Evolutionary conservation across 2,113 vertebrate genomes (phyloP).

Genomic region (Ciconia stormi): DNA sequence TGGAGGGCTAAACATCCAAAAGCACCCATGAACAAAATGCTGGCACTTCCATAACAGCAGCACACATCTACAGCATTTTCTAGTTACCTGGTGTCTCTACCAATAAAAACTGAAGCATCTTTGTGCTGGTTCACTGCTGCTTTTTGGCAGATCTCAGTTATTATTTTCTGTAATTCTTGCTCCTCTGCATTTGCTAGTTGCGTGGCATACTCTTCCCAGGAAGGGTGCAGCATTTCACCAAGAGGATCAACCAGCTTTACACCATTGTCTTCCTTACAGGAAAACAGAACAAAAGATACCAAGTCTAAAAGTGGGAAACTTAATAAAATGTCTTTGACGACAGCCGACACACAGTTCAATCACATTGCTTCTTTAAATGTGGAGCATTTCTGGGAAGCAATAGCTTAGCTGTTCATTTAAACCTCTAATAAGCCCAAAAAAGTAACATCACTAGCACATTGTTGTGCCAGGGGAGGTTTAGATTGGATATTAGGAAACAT

Average conservation of each 20-base stretch:
- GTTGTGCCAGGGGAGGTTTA: too few relatives aligned
- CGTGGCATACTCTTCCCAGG: conserved; percentile 91
- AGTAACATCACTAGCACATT: neutral
- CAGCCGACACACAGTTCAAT: neutral
- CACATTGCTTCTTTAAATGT: neutral
- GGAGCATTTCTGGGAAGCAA: neutral
- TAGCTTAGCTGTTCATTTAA: neutral
- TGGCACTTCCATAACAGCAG: neutral
- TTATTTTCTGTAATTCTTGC: conserved; percentile 65
- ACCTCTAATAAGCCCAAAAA: neutral
- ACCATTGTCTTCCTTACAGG: conserved; percentile 91
- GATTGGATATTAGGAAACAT: too few relatives aligned
- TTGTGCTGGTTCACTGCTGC: conserved; percentile 81
- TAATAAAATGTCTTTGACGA: neutral
- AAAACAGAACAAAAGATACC: neutral
- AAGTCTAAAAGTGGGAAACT: neutral
- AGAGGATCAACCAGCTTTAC: conserved; percentile 92
- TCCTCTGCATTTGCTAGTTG: conserved; percentile 89
- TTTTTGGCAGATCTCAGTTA: conserved; percentile 81
- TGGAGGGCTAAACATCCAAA: neutral
- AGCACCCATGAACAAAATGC: neutral
- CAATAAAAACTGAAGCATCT: conserved; percentile 82
- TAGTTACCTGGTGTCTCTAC: conserved; percentile 92
- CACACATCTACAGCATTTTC: neutral
- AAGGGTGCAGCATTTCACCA: conserved; percentile 90